A percentile compares a stretch with the other conserved stretches of the same genome.
Conservation (phyloP, 2,888 invertebrate species). For the Onchidella celtica region DNA sequence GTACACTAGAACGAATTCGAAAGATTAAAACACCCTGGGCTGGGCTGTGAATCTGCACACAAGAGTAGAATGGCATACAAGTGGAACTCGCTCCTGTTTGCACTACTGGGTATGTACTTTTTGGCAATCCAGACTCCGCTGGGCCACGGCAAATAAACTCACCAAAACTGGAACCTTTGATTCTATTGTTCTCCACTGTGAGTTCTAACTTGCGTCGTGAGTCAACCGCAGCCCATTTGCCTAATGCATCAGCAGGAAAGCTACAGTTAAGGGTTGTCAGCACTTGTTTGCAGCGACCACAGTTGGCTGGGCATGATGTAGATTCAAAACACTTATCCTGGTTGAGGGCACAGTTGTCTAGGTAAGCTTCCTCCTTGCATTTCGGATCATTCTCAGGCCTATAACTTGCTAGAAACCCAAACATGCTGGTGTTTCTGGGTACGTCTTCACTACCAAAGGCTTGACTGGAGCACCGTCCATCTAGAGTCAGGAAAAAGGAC, state of each 20-base stretch:
- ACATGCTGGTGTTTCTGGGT: constrained; percentile 22
- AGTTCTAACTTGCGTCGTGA: background rate
- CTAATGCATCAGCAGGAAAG: background rate
- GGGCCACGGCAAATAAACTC: background rate
- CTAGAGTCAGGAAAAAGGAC: constrained; percentile 17
- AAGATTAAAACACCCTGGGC: constrained; percentile 24
- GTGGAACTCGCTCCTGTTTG: background rate
- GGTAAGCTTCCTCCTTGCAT: constrained; percentile 9
- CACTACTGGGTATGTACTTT: constrained; percentile 1
- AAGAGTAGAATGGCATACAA: constrained; percentile 38
- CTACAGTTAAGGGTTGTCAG: background rate
- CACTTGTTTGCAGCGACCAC: constrained; percentile 12
- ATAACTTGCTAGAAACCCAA: constrained; percentile 7
- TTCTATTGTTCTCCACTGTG: background rate
- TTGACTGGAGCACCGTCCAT: constrained; percentile 32
- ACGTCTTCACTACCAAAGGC: constrained; percentile 27
- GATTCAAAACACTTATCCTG: constrained; percentile 25
- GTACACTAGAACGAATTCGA: background rate
- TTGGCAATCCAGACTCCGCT: background rate
- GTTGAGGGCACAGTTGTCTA: constrained; percentile 2
- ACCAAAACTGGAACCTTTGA: constrained; percentile 4
- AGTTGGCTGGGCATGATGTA: constrained; percentile 23
- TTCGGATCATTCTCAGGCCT: background rate
- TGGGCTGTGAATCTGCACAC: background rate
- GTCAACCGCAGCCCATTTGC: constrained; percentile 5